Percentiles rank a stretch among this genome's conserved stretches.
phyloP scores from a whole-genome alignment of 2,113 vertebrate genomes.

The Atherinomorus stipes region DNA sequence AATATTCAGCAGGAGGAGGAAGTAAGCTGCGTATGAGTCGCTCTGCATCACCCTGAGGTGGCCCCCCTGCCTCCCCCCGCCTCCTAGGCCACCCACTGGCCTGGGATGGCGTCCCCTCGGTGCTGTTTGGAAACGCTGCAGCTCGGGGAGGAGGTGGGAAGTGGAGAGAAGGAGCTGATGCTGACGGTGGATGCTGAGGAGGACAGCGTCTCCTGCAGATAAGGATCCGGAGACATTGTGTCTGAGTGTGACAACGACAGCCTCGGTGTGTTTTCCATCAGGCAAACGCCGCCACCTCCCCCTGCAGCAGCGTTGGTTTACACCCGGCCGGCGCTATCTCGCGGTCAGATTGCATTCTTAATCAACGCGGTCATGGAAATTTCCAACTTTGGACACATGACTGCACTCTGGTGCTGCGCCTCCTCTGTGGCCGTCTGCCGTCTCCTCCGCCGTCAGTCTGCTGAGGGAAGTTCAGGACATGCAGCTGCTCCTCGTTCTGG shows the following conservation, averaged over 20 bases:
- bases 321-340: slow-evolving; percentile 74
- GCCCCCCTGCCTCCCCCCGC: slow-evolving; percentile 44
- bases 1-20: slow-evolving; percentile 51
- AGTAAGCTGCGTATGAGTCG: slow-evolving; percentile 33
- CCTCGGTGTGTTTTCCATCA: slow-evolving; percentile 73
- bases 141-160: slow-evolving; percentile 28
- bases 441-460: neutral
- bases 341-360: slow-evolving; percentile 82
- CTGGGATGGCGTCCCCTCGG: no score
- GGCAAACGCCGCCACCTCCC: slow-evolving; percentile 77
- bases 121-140: slow-evolving; percentile 57
- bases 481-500: neutral
- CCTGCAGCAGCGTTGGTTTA: slow-evolving; percentile 76
- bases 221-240: neutral
- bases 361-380: slow-evolving; percentile 83
- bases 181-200: slow-evolving; percentile 48
- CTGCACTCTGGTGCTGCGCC: slow-evolving; percentile 48
- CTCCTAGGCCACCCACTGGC: slow-evolving; percentile 64
- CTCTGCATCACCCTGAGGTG: slow-evolving; percentile 58
- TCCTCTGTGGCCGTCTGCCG: slow-evolving; percentile 18
- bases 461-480: neutral
- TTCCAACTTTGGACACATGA: slow-evolving; percentile 77
- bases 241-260: slow-evolving; percentile 29
- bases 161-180: no score
- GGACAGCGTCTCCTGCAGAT: slow-evolving; percentile 37